Evolutionary conservation across 2,888 invertebrate genomes (phyloP).

Genomic region (Prosopocoilus inquinatus): DNA sequence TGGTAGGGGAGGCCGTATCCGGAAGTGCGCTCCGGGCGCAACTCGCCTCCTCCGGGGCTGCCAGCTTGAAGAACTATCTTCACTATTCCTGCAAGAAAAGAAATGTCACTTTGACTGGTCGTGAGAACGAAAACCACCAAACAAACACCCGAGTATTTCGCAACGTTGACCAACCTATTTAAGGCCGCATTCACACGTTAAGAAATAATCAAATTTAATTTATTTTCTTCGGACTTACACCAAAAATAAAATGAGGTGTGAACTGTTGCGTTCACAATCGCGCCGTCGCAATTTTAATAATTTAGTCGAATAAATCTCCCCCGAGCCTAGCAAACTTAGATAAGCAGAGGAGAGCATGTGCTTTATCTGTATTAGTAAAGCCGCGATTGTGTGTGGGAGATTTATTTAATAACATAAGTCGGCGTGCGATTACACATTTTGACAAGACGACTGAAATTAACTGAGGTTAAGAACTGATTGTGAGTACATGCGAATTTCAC

Average conservation of each 20-base stretch:
- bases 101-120: constrained; percentile 6
- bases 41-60: constrained; percentile 74
- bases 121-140: too few species aligned
- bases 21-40: constrained; percentile 63
- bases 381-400: constrained; percentile 9
- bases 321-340: constrained; percentile 7
- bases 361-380: constrained; percentile 10
- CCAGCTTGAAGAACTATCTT: constrained; percentile 64
- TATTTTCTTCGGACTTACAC: neutral
- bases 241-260: constrained; percentile 4
- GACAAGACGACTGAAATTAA: too few species aligned
- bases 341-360: constrained; percentile 8
- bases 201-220: too few species aligned
- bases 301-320: neutral
- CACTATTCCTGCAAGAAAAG: constrained; percentile 42
- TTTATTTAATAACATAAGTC: constrained; percentile 5
- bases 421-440: neutral
- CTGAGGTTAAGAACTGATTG: too few species aligned
- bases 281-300: constrained; percentile 4
- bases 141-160: neutral
- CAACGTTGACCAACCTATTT: neutral
- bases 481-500: too few species aligned
- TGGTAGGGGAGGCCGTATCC: constrained; percentile 33
- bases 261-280: constrained; percentile 5
- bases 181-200: neutral